Percentiles rank a stretch among this genome's conserved stretches.
Evolutionary conservation across 2,113 vertebrate genomes (phyloP).

Genomic region (Pungitius pungitius): DNA sequence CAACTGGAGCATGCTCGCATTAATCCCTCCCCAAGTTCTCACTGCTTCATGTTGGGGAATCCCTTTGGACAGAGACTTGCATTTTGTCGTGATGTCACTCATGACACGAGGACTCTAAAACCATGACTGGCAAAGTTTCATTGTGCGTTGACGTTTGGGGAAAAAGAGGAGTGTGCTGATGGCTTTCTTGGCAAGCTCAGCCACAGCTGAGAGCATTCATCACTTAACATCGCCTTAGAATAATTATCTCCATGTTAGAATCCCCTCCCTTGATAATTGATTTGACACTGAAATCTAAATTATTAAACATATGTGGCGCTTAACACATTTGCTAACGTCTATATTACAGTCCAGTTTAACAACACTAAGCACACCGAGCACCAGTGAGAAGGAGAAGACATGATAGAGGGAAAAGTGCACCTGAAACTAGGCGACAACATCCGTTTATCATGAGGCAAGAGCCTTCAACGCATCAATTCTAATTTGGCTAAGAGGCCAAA

Average conservation of each 20-base stretch:
- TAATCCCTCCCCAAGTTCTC: neutral
- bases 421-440: neutral
- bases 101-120: neutral
- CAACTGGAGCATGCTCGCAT: neutral
- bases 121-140: neutral
- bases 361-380: neutral
- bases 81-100: neutral
- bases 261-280: neutral
- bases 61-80: neutral
- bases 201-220: neutral
- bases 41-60: neutral
- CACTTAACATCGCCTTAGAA: neutral
- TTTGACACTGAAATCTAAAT: neutral
- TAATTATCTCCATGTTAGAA: neutral
- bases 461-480: too few relatives aligned
- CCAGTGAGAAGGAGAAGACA: neutral
- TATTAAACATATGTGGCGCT: neutral
- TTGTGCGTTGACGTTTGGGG: neutral
- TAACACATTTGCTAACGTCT: neutral
- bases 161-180: neutral
- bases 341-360: neutral
- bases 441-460: too few relatives aligned
- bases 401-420: neutral
- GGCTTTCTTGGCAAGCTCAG: neutral
- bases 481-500: too few relatives aligned